Evolutionary conservation across 2,888 invertebrate species (phyloP).

Genomic region (Tineola bisselliella): DNA sequence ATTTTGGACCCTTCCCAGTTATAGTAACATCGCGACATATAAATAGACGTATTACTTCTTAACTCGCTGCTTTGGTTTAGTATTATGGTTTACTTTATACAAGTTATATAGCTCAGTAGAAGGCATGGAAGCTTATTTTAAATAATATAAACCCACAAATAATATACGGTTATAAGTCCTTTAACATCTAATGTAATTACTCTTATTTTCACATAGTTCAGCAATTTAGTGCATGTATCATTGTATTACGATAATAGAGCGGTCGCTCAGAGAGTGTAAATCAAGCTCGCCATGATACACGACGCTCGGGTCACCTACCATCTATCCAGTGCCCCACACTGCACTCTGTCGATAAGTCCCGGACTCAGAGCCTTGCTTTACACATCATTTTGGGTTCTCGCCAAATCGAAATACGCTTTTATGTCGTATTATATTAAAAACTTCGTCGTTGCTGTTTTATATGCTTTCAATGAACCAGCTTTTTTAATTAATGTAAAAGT

Average conservation of each 20-base stretch:
- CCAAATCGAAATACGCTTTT: slow-evolving; percentile 13
- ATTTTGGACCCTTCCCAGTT: slow-evolving; percentile 51
- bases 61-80: not conserved
- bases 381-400: slow-evolving; percentile 6
- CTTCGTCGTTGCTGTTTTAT: slow-evolving; percentile 7
- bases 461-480: not conserved
- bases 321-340: slow-evolving; percentile 9
- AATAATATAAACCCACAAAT: not conserved
- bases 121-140: too few species aligned
- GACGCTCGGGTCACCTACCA: slow-evolving; percentile 11
- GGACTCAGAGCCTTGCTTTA: slow-evolving; percentile 4
- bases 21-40: slow-evolving; percentile 16
- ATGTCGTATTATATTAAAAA: slow-evolving; percentile 11
- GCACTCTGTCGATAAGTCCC: slow-evolving; percentile 10
- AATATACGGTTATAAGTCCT: not conserved
- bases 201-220: not conserved
- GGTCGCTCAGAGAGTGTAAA: slow-evolving; percentile 5
- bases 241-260: slow-evolving; percentile 12
- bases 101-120: too few species aligned
- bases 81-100: not conserved
- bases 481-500: not conserved
- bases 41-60: slow-evolving; percentile 6
- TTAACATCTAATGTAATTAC: not conserved
- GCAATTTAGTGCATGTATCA: not conserved
- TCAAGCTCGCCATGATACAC: slow-evolving; percentile 13